Evolutionary conservation across 2,888 invertebrate genomes (phyloP), one percentile per base, ranked within the genome.

Genomic region (Biston stratarius): DNA sequence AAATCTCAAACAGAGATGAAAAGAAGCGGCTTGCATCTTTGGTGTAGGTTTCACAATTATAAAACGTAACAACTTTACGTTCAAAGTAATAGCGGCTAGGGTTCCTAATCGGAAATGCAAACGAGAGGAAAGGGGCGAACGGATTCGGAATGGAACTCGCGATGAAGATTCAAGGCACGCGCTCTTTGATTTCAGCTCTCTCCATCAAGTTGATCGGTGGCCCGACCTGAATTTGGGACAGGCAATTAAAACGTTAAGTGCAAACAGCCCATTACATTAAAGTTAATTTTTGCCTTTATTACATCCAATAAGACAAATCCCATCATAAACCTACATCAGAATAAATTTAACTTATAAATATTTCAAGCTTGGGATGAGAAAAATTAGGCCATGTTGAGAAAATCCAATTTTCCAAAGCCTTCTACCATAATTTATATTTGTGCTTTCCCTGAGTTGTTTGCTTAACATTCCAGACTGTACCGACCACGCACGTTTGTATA

Each of bases 181-280:
- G 74, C 83, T 79, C 83, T 87, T 86, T 87, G 88, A 87, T 89
- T 88, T 83, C 82, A 83, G 81, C 78, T 81, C 76, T 79, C 77
- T 80, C 82, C 84, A 86, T 86, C 82, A 82, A 84, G 75, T 82
- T 79, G 81, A 85, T 83, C 77, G 80, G 75, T 71, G 74, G 69
- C 73, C 70, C 74, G 79, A 71, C 75, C 79, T 78, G 84, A 83
- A 86, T 87, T 75, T 78, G 69, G 73, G 77, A 70, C 72, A 70
- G 70, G 70, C 61, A 80, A 81, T 78, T 78, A 76, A 76, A 75
- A 74, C 65, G 63, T 36, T 63, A 70, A 69, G 48, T 64, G 67
- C 62, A 63, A 64, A 65, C 55, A 55, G 40, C 40, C 38, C 61
- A 59, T 68, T 68, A 70, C 45, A 44, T 56, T 65, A 10, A 34